Base-by-base conservation (phyloP, 30 jellyfish, hydroid and myxozoan genomes). In the Cassiopea andromeda region DNA sequence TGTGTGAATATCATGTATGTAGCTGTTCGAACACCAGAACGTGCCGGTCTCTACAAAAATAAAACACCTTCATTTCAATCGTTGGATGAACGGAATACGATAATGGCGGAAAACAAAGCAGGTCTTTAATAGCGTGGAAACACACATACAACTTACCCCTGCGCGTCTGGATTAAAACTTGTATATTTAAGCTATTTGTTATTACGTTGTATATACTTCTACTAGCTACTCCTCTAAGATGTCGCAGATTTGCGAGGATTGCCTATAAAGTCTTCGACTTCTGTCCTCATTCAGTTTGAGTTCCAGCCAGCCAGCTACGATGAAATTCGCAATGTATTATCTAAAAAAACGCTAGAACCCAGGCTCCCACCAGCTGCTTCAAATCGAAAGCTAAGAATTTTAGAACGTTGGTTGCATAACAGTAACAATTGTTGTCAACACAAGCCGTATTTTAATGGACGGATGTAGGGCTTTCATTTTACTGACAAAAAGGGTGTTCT, bases 31-130 rank as follows among this genome's bases (percentile, higher is more conserved):
- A 91, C 96, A 81, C 91, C 96, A 77, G 89, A 75, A 79, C 94
- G 98, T 91, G 99, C 99, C 97, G 97, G 99, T 84, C 92, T 92
- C 97, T 89, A 75, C 91, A 38, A 84, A 89, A 84, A 81, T 75
- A 85, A 61, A 87, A 86, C 74, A 48, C 48, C 67, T 43, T 69
- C 46, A 46, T 60, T 59, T 80, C 84, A 91, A 80, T 78, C 92
- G 88, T 78, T 77, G 88, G 78, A 68, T 47, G 81, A 90, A 74
- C 85, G 86, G 86, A 81, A 82, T 15, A 47, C 81, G 79, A 85
- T 86, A 89, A 92, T 92, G 98, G 98, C 98, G 98, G 98, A 86
- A 50, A 85, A 45, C 87, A 84, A 54, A 83, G 83, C 80, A 89
- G 86, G 86, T 86, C 84, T 47, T 78, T 71, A 44, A 75, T 75